These are phyloP conservation scores for Eretmocerus hayati DNA, from an alignment of 2,888 invertebrate genomes.

Conservation along the genomic window DNA sequence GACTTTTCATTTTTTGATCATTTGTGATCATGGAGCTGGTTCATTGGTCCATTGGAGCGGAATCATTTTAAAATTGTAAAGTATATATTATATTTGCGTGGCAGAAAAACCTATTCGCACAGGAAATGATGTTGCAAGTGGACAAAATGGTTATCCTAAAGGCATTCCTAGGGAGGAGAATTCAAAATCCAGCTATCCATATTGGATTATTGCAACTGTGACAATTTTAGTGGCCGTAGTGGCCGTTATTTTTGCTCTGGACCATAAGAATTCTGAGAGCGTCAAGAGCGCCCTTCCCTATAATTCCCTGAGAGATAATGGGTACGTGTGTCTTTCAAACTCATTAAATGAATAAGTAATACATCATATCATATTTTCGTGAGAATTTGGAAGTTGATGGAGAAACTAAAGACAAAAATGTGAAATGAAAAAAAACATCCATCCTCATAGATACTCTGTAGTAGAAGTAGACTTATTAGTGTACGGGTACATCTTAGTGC, in stretches of 20 bases:
- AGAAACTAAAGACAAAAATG: too few relatives aligned
- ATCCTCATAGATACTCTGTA: too few relatives aligned
- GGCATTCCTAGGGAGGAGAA: slow-evolving; percentile 38
- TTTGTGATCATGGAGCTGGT: too few relatives aligned
- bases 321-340: slow-evolving; percentile 37
- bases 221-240: slow-evolving; percentile 40
- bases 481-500: slow-evolving; percentile 2
- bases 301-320: slow-evolving; percentile 42
- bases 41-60: too few relatives aligned
- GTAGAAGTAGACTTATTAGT: not conserved
- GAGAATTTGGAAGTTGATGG: too few relatives aligned
- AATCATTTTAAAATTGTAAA: too few relatives aligned
- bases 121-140: slow-evolving; percentile 30
- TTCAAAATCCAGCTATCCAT: slow-evolving; percentile 32
- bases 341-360: not conserved
- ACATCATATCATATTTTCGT: not conserved
- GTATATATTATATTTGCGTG: slow-evolving; percentile 32
- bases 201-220: slow-evolving; percentile 39
- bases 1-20: too few relatives aligned
- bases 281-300: slow-evolving; percentile 40
- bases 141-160: slow-evolving; percentile 36
- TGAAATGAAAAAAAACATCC: too few relatives aligned
- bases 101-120: slow-evolving; percentile 36
- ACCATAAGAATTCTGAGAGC: slow-evolving; percentile 39
- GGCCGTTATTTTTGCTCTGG: slow-evolving; percentile 43